Evolutionary conservation across 2,888 invertebrate species (phyloP).

Genomic region (Chelonus formosanus): DNA sequence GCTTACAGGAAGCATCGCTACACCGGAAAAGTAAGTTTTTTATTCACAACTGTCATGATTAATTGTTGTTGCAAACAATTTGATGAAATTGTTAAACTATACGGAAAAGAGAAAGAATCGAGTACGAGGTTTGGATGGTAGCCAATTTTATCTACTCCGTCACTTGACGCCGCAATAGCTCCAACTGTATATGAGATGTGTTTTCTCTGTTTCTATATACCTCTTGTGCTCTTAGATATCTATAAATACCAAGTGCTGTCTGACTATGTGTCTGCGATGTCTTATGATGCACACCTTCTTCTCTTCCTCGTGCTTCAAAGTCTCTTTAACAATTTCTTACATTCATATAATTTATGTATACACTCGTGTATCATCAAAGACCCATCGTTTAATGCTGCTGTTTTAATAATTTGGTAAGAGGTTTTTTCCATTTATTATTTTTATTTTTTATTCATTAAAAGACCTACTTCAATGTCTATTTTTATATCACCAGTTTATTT

Average conservation of each 20-base stretch:
- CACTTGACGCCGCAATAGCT: constrained; percentile 52
- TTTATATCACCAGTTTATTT: no score
- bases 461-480: no score
- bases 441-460: no score
- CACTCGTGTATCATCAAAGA: no score
- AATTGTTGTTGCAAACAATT: constrained; percentile 15
- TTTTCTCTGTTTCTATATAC: constrained; percentile 14
- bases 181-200: constrained; percentile 5
- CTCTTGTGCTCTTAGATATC: constrained; percentile 32
- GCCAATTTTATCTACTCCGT: constrained; percentile 45
- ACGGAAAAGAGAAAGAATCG: background rate
- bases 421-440: no score
- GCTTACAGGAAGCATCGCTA: background rate
- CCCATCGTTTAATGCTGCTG: no score
- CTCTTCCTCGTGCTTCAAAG: constrained; percentile 20
- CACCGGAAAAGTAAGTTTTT: constrained; percentile 7
- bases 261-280: constrained; percentile 56
- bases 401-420: no score
- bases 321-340: background rate
- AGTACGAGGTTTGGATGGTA: constrained; percentile 30
- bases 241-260: constrained; percentile 55
- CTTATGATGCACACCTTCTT: constrained; percentile 36
- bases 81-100: constrained; percentile 13
- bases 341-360: no score
- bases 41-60: constrained; percentile 6